phyloP scores from a whole-genome alignment of 1,140 invertebrate species.

The Caenorhabditis brenneri region DNA sequence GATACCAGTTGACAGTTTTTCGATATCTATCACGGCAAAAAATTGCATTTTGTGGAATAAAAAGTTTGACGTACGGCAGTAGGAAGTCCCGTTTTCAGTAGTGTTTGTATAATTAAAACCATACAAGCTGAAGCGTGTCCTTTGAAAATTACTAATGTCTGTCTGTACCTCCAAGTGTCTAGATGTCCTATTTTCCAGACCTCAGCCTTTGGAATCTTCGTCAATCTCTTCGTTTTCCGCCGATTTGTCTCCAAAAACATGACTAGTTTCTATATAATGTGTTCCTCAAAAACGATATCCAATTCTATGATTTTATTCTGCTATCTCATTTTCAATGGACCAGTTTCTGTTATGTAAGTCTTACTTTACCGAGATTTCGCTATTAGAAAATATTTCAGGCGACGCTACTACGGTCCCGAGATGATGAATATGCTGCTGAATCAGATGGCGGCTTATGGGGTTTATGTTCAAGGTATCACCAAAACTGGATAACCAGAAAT shows the following conservation, averaged over 20 bases:
- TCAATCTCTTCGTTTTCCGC: background rate
- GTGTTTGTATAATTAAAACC: too few species aligned
- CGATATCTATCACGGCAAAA: too few species aligned
- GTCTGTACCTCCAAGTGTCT: too few species aligned
- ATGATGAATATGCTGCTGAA: background rate
- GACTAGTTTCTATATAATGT: slow-evolving; percentile 23
- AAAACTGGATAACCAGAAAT: too few species aligned
- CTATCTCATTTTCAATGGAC: slow-evolving; percentile 15
- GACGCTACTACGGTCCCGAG: background rate
- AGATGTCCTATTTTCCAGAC: background rate
- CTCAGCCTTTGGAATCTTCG: background rate
- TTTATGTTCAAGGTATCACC: slow-evolving; percentile 34
- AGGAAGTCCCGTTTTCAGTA: too few species aligned
- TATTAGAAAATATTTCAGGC: background rate
- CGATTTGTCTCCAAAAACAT: background rate
- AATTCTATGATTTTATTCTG: background rate
- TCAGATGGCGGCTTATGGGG: slow-evolving; percentile 2
- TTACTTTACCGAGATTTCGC: too few species aligned
- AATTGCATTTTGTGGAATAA: too few species aligned
- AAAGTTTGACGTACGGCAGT: too few species aligned
- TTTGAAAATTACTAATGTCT: too few species aligned
- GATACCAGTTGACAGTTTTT: too few species aligned
- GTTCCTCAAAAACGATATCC: slow-evolving; percentile 5
- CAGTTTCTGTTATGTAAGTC: background rate
- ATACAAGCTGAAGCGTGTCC: too few species aligned